Conservation (phyloP, 2,888 invertebrate species). For the Aphelenchoides bicaudatus region DNA sequence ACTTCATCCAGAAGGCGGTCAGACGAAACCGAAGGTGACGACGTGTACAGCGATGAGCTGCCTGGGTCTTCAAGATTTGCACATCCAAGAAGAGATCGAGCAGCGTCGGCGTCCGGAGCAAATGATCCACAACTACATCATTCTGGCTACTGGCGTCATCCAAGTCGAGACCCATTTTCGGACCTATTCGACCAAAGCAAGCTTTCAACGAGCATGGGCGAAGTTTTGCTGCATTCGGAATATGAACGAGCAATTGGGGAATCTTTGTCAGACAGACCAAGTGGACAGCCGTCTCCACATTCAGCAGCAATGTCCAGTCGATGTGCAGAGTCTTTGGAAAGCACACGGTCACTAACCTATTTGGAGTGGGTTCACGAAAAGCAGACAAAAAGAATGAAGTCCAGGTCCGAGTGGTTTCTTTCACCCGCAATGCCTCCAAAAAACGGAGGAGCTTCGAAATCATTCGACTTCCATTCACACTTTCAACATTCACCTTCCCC, state of each 20-base stretch:
- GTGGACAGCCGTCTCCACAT: constrained; percentile 3
- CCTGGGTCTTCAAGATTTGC: constrained; percentile 20
- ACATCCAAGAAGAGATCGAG: not conserved
- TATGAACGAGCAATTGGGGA: not conserved
- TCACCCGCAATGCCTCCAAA: constrained; percentile 36
- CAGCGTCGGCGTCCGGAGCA: constrained; percentile 13
- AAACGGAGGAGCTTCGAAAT: constrained; percentile 39
- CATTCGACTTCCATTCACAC: constrained; percentile 35
- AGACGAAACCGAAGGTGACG: constrained; percentile 36
- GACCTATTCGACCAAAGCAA: constrained; percentile 19
- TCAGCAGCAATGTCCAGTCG: constrained; percentile 16
- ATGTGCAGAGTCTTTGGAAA: constrained; percentile 38
- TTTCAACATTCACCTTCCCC: constrained; percentile 10
- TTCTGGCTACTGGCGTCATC: too few species aligned
- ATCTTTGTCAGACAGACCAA: not conserved
- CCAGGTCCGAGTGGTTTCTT: constrained; percentile 82
- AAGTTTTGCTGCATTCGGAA: constrained; percentile 26
- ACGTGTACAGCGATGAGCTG: constrained; percentile 32
- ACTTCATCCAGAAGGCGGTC: not conserved
- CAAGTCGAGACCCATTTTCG: not conserved
- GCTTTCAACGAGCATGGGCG: constrained; percentile 36
- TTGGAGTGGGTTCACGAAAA: constrained; percentile 89
- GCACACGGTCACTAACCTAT: constrained; percentile 70
- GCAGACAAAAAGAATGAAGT: constrained; percentile 91
- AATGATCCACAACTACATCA: too few species aligned